Evolutionary conservation across 2,113 vertebrate genomes (phyloP), one percentile per base, ranked within the genome.

Genomic region (Syngnathus floridae): DNA sequence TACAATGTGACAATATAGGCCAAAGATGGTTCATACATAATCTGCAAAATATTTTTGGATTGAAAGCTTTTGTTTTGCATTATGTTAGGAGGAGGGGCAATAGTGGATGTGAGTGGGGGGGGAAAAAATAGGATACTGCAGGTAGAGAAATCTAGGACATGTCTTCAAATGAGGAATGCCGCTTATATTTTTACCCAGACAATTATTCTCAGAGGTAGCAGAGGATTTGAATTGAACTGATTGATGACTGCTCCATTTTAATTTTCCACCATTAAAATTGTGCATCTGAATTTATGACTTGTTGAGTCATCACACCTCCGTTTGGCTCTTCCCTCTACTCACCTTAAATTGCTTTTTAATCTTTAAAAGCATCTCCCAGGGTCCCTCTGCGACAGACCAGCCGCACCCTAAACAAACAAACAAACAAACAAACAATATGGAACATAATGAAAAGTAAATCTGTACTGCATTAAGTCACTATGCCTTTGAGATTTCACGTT

Each of bases 71-170:
- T 22, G 2, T 43, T 17, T 46, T 62, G 19, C 21, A 7, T 72
- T 71, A 66, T 67, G 73, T 78, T 75, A 64, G 70, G 62, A 54
- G 54, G 62, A 54, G 54, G 69, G 75, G 62, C 7, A 31, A 65
- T 67, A 67, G 62, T 13, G 59, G 75, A 79, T 83, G 74, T 77
- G 70, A 9, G 70, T 69, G 71, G 26, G 75, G 71, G 73, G 3
- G 3, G 2, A 31, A 31, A 31, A 88, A 82, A 41, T 78, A 76
- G 63, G 65, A 38, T 62, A 74, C 73, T 76, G 74, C 76, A 84
- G 86, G 78, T 86, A 78, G 64, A 62, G 49, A 70, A 87, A 86
- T 83, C 73, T 86, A 72, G 86, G 82, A 64, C 84, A 73, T 80
- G 64, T 49, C 61, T 80, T 79, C 72, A 83, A 52, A 76, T 54